These are phyloP conservation scores for Ennomos quercinarius DNA, from an alignment of 2,888 invertebrate genomes.

Conservation along the genomic window DNA sequence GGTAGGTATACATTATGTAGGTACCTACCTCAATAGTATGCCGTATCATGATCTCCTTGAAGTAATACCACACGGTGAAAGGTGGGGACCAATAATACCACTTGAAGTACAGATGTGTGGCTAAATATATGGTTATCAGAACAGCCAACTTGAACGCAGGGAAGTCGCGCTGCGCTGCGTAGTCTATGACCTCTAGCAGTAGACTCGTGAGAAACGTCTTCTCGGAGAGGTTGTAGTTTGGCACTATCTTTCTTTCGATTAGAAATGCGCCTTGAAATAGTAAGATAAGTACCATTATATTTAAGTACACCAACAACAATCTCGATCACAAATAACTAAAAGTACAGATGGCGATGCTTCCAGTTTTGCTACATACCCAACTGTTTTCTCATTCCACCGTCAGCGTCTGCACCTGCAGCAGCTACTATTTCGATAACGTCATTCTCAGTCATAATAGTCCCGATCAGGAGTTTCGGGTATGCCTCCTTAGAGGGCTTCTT, in stretches of 20 bases:
- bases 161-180: slow-evolving; percentile 69
- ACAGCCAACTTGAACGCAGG: slow-evolving; percentile 60
- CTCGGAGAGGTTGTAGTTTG: slow-evolving; percentile 62
- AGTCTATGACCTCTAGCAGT: slow-evolving; percentile 62
- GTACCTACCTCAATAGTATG: slow-evolving; percentile 69
- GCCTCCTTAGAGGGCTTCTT: slow-evolving; percentile 51
- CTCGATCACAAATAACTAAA: not conserved
- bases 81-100: slow-evolving; percentile 73
- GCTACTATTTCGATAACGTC: slow-evolving; percentile 68
- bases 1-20: no score
- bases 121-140: slow-evolving; percentile 66
- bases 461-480: slow-evolving; percentile 57
- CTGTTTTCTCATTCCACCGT: slow-evolving; percentile 54
- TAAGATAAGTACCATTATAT: not conserved
- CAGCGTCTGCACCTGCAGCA: slow-evolving; percentile 50
- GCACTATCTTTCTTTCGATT: slow-evolving; percentile 62
- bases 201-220: slow-evolving; percentile 62
- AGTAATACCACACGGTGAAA: slow-evolving; percentile 64
- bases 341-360: no score
- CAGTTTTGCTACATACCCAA: slow-evolving; percentile 50
- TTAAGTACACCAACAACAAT: no score
- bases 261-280: slow-evolving; percentile 56
- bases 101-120: slow-evolving; percentile 68
- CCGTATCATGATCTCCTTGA: slow-evolving; percentile 70
- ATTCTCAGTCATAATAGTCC: slow-evolving; percentile 57